Conservation (phyloP, 2,113 vertebrate species). For the Atherinomorus stipes region DNA sequence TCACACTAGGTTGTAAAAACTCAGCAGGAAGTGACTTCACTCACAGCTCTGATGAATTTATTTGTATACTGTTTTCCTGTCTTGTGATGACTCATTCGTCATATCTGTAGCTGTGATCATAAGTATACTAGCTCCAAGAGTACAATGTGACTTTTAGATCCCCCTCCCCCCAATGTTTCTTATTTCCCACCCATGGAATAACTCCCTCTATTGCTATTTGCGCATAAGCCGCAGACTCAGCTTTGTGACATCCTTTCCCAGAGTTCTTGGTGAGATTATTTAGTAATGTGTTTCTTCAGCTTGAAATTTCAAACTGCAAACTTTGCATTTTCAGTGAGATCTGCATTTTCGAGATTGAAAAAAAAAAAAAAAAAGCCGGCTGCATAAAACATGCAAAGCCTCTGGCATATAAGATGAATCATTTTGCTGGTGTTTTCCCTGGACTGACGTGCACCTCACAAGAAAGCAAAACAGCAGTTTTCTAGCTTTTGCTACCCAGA, state of each 20-base stretch:
- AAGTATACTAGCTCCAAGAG: conserved; percentile 26
- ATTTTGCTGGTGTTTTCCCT: neutral
- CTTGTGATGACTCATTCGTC: conserved; percentile 51
- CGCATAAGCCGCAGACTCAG: neutral
- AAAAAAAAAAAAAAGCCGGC: no score
- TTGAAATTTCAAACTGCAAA: conserved; percentile 9
- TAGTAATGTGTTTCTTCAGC: neutral
- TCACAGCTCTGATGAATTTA: conserved; percentile 65
- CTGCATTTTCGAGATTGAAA: neutral
- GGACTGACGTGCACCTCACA: neutral
- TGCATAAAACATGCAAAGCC: neutral
- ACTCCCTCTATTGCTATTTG: neutral
- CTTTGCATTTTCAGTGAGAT: neutral
- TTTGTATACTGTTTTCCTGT: conserved; percentile 60
- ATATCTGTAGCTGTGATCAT: conserved; percentile 13
- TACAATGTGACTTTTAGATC: conserved; percentile 13
- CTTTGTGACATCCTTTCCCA: neutral
- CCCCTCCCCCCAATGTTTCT: neutral
- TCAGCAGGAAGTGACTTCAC: conserved; percentile 33
- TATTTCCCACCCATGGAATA: neutral
- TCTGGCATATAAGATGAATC: neutral
- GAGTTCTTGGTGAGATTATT: no score
- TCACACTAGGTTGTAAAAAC: conserved; percentile 26
- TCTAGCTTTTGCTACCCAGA: neutral
- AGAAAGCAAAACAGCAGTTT: neutral